Evolutionary conservation across 2,113 vertebrate species (phyloP), one percentile per base, ranked within the genome.

Genomic region (Cryptotis parvus): DNA sequence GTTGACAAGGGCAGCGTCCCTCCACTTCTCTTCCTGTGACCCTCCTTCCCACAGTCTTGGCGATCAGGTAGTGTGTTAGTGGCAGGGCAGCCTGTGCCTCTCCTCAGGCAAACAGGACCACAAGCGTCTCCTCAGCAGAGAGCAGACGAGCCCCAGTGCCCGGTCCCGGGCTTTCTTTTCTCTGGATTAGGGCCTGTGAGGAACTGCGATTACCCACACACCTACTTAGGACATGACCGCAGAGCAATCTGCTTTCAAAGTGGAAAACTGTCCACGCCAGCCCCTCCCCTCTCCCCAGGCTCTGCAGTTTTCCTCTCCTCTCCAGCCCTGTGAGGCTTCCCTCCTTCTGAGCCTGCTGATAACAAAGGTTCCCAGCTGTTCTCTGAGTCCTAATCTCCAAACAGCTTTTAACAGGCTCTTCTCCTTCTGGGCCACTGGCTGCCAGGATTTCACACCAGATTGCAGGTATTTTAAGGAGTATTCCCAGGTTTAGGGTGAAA

Each of bases 161-260:
- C n/a, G n/a, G n/a, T n/a, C n/a, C n/a, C n/a, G n/a, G n/a, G n/a
- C n/a, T n/a, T n/a, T n/a, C n/a, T n/a, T n/a, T n/a, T n/a, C n/a
- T n/a, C n/a, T 92, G 65, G 35, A 89, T 93, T 55, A 81, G 41
- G 65, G 33, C 33, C 73, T 87, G 16, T 61, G 81, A 81, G 76
- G 84, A 65, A 84, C 1, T 31, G 83, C 74, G 92, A 91, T 82
- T 89, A 68, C 68, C 22, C 1, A 0, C 4, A 45, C 27, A 72
- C 79, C 80, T 88, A 63, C 76, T 83, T 90, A 79, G 93, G 80
- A 93, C 63, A 43, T 74, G 63, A 86, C 26, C 68, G 73, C 76
- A 90, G 39, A 87, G 77, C 76, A 89, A 91, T 95, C 86, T 93
- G 90, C 91, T 96, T 96, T 89, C 88, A 89, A 95, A 95, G 73